Conservation (phyloP, 2,113 vertebrate genomes). For the Trachemys scripta region DNA sequence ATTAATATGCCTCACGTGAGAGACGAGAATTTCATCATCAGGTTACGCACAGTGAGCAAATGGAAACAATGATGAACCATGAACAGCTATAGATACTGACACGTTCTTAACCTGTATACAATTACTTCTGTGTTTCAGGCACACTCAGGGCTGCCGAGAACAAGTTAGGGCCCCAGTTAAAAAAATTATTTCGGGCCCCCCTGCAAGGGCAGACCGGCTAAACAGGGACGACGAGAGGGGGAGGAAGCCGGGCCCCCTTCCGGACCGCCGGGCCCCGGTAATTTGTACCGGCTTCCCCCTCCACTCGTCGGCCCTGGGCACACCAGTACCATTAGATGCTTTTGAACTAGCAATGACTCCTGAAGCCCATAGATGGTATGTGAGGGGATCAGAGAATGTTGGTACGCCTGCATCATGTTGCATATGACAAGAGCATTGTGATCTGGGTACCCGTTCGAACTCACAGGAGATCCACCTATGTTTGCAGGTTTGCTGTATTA, state of each 20-base stretch:
- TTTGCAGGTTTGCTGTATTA: not conserved
- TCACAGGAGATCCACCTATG: fast-evolving
- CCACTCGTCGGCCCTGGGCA: too few relatives aligned
- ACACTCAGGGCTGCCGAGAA: too few relatives aligned
- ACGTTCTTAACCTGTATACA: not conserved
- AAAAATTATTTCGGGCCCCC: too few relatives aligned
- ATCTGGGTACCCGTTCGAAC: fast-evolving
- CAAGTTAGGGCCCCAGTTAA: too few relatives aligned
- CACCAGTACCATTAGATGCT: not conserved
- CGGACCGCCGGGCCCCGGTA: too few relatives aligned
- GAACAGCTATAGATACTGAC: not conserved
- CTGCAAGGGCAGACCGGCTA: too few relatives aligned
- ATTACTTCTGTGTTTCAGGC: not conserved
- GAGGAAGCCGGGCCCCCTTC: too few relatives aligned
- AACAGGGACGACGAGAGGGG: too few relatives aligned
- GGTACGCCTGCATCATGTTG: not conserved
- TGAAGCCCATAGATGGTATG: not conserved
- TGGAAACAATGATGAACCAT: not conserved
- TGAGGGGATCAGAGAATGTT: not conserved
- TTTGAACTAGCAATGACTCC: not conserved
- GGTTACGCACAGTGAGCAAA: fast-evolving
- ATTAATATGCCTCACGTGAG: not conserved
- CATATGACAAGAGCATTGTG: fast-evolving
- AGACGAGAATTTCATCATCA: not conserved
- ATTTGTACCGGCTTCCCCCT: too few relatives aligned